Evolutionary conservation across 2,888 invertebrate species (phyloP), one percentile per base, ranked within the genome.

Genomic region (Pollenia angustigena): DNA sequence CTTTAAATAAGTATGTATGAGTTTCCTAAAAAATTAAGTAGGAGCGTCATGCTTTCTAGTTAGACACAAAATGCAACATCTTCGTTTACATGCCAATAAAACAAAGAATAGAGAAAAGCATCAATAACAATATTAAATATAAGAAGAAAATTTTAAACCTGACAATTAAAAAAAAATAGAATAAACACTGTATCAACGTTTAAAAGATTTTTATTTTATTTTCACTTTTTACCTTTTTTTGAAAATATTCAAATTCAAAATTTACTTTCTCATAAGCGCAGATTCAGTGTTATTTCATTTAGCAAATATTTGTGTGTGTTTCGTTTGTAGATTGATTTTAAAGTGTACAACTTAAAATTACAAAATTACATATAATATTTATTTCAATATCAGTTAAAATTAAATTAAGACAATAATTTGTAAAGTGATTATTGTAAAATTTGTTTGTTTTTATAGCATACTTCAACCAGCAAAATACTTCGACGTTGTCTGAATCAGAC

Each of bases 381-480:
- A 78, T 74, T 85, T 81, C 48, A 85, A 81, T 81, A 85, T 81
- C 78, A 72, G 58, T 79, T 79, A 46, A 71, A 81, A 85, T 56
- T 75, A 81, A 62, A 74, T 56, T 71, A 68, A 14, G 16, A 32
- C 76, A 85, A 79, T 62, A 76, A 74, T 81, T 80, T 76, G 72
- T 74, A 74, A 82, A 74, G 40, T 69, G 66, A 68, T 78, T 74
- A 80, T 80, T 79, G 54, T 69, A 48, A 62, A 46, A 52, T 74
- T 32, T 46, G 1, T 42, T 64, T 52, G n/a, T 9, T 48, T 32
- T 4, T 32, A 6, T 6, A 32, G 4, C 48, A 18, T 54, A 6
- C 48, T 46, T 46, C 50, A 32, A 32, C 6, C 32, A 32, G 32
- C 32, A 32, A 32, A 32, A 32, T 32, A 32, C 32, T 32, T 2